A percentile compares a stretch with the other conserved stretches of the same genome.
Evolutionary conservation across 2,888 invertebrate species (phyloP).

Genomic region (Neelides folsomi): DNA sequence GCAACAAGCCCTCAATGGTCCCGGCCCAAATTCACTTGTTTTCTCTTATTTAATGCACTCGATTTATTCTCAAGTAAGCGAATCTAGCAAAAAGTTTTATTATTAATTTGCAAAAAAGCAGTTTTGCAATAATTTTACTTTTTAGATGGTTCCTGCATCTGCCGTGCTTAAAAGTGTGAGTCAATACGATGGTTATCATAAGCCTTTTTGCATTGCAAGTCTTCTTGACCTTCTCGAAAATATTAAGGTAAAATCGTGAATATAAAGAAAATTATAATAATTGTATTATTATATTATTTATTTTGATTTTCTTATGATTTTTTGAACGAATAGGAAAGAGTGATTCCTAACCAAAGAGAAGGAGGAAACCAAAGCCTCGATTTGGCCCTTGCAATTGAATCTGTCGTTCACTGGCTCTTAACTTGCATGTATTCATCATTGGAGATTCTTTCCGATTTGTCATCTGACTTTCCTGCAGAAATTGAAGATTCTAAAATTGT

Average conservation of each 20-base stretch:
- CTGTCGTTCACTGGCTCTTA: conserved; percentile 65
- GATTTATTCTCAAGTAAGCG: conserved; percentile 59
- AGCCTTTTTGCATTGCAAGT: conserved; percentile 75
- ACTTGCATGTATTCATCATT: conserved; percentile 44
- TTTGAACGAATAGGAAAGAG: conserved; percentile 39
- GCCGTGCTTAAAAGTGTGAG: conserved; percentile 77
- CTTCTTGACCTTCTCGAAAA: conserved; percentile 72
- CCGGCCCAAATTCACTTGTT: conserved; percentile 79
- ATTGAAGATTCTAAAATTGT: conserved; percentile 30
- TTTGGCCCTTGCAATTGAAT: conserved; percentile 63
- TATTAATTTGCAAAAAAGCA: no score
- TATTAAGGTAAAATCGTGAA: conserved; percentile 43
- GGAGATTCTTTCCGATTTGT: conserved; percentile 26
- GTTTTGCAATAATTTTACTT: conserved; percentile 19
- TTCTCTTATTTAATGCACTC: conserved; percentile 86
- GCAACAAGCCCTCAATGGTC: conserved; percentile 85
- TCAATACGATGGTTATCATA: conserved; percentile 73
- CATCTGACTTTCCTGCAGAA: conserved; percentile 21
- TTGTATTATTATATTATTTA: not conserved
- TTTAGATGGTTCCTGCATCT: conserved; percentile 68
- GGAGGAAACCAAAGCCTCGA: conserved; percentile 61
- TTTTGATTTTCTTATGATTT: conserved; percentile 1
- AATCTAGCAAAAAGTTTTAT: not conserved
- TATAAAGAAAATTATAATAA: no score
- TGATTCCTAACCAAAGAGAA: conserved; percentile 37